Evolutionary conservation across 2,797 vertebrate genomes (phyloP), one percentile per base, ranked within the genome.

Genomic region (Scolopax rusticola): DNA sequence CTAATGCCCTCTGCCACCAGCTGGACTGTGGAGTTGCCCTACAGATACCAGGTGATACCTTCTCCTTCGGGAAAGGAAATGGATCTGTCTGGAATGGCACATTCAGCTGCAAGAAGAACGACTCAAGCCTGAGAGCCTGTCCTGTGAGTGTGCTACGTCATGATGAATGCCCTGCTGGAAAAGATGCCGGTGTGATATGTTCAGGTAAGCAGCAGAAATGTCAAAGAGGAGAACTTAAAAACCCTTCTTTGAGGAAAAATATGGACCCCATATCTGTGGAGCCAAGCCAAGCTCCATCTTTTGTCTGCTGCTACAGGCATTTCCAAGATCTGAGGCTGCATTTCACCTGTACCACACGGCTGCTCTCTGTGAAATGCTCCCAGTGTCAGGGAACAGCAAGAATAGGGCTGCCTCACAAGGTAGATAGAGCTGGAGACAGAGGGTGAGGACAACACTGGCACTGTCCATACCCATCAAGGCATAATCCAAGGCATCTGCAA

Each of bases 21-120:
- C 53, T 97, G 36, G 75, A 93, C 87, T 98, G 97, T 87, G 97
- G 97, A 53, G 13, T 84, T 36, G 97, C 97, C 32, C 27, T 87
- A 19, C 77, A 36, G 41, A 71, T 96, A n/a, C 90, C 97, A 24
- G 51, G 47, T 48, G 47, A 48, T 48, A 48, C 47, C 47, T 48
- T 24, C 23, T 17, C 68, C 15, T 96, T 94, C 2, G 89, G 91
- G 27, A 82, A 86, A 91, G 86, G 84, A 91, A 95, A 87, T n/a
- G 89, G 76, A 45, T 65, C 56, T 36, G 61, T 94, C 28, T 98
- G 97, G 97, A 95, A 95, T 0, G 95, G 95, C 24, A 89, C 78
- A 11, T 95, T 96, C 84, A 95, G 77, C 61, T 97, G 97, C 71
- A 30, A 80, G 36, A 85, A 92, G 38, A 91, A 87, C 3, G 57